Conservation (phyloP, 1,140 invertebrate genomes). For the Acromyrmex echinatior region DNA sequence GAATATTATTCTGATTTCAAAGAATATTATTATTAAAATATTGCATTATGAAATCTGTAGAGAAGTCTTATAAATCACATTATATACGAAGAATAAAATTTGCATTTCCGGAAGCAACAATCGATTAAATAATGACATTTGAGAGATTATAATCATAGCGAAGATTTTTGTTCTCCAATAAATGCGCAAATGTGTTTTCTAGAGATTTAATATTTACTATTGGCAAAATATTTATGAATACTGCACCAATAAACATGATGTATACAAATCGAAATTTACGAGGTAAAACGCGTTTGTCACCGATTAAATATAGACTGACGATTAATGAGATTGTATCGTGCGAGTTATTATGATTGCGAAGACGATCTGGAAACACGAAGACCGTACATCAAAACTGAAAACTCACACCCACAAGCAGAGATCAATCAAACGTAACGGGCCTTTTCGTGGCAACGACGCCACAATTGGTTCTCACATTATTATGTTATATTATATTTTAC, state of each 20-base stretch:
- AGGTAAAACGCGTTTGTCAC: neutral
- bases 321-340: slow-evolving; percentile 20
- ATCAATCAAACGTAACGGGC: slow-evolving; percentile 31
- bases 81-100: neutral
- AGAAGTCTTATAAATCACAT: neutral
- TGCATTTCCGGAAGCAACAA: slow-evolving; percentile 11
- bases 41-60: neutral
- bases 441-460: slow-evolving; percentile 4
- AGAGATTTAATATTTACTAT: slow-evolving; percentile 21
- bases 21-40: neutral
- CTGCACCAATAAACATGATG: neutral
- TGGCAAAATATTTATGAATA: slow-evolving; percentile 15
- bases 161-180: slow-evolving; percentile 15
- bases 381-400: slow-evolving; percentile 20
- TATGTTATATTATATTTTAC: slow-evolving; percentile 1
- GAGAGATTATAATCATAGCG: slow-evolving; percentile 25
- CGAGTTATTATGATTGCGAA: slow-evolving; percentile 12
- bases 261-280: slow-evolving; percentile 17
- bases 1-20: too few species aligned
- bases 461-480: slow-evolving; percentile 52
- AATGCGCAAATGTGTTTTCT: slow-evolving; percentile 26
- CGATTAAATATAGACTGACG: slow-evolving; percentile 17
- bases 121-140: slow-evolving; percentile 1
- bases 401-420: neutral
- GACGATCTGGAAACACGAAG: neutral